Conservation (phyloP, 2,888 invertebrate genomes). For the Carcina quercana region DNA sequence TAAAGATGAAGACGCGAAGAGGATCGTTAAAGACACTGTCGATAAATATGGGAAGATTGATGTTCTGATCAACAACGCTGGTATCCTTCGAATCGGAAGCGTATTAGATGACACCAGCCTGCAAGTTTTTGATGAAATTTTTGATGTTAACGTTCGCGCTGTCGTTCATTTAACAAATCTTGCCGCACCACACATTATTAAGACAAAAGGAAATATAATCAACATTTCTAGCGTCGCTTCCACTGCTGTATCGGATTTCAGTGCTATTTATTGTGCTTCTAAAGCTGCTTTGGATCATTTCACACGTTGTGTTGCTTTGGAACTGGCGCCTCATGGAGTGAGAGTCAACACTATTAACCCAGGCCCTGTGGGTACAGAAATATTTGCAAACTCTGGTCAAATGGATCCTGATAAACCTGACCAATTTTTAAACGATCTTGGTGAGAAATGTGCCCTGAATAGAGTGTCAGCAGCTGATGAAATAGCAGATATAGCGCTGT, state of each 20-base stretch:
- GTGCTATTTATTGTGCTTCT: conserved; percentile 1
- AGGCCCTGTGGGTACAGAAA: conserved; percentile 2
- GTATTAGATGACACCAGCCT: conserved; percentile 1
- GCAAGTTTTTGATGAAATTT: conserved; percentile 5
- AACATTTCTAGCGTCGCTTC: conserved; percentile 8
- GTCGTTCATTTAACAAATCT: conserved; percentile 5
- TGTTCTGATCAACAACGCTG: conserved; percentile 12
- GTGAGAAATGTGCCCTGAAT: neutral
- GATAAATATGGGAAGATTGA: conserved; percentile 9
- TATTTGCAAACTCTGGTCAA: conserved; percentile 2
- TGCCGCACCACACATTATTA: conserved; percentile 6
- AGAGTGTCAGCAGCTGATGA: conserved; percentile 6
- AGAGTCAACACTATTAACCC: conserved; percentile 1
- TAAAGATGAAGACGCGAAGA: conserved; percentile 20
- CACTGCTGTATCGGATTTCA: neutral
- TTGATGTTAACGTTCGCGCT: conserved; percentile 6
- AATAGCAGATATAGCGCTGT: conserved; percentile 10
- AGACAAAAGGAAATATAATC: conserved; percentile 10
- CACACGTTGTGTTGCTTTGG: conserved; percentile 1
- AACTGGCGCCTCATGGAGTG: conserved; percentile 2
- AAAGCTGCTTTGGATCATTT: conserved; percentile 3
- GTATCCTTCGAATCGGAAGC: neutral
- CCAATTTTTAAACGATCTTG: neutral
- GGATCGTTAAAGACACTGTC: conserved; percentile 21
- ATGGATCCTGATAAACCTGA: neutral